Evolutionary conservation across 2,113 vertebrate species (phyloP).

Genomic region (Montifringilla adamsi): DNA sequence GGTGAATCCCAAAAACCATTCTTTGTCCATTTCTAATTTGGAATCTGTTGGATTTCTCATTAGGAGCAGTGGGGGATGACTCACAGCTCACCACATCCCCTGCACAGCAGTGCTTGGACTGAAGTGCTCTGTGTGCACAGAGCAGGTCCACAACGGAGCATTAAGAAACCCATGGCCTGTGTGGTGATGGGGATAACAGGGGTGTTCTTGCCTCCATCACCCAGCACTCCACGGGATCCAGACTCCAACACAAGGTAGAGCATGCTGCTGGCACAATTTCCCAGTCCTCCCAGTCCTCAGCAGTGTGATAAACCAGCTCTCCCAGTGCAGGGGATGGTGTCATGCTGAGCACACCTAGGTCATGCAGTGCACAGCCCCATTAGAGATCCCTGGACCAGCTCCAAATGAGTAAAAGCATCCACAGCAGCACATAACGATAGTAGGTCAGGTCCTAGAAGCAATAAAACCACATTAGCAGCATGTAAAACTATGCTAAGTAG

Average conservation of each 20-base stretch:
- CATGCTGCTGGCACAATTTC: not conserved
- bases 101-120: not conserved
- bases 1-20: not conserved
- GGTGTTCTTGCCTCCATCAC: not conserved
- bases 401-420: conserved; percentile 41
- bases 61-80: not conserved
- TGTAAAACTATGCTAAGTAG: conserved; percentile 40
- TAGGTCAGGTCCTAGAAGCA: conserved; percentile 49
- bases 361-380: not conserved
- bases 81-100: not conserved
- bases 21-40: not conserved
- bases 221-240: not conserved
- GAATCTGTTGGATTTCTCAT: not conserved
- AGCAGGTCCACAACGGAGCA: rapidly evolving
- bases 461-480: conserved; percentile 54
- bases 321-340: not conserved
- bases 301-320: not conserved
- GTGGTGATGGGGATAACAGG: not conserved
- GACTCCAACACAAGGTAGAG: not conserved
- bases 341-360: conserved; percentile 17
- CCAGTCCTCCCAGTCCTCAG: not conserved
- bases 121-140: not conserved
- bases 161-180: not conserved
- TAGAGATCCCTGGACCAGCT: conserved; percentile 16
- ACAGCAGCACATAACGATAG: not conserved